Evolutionary conservation across 2,888 invertebrate species (phyloP), one percentile per base, ranked within the genome.

Genomic region (Melangyna quadrimaculata): DNA sequence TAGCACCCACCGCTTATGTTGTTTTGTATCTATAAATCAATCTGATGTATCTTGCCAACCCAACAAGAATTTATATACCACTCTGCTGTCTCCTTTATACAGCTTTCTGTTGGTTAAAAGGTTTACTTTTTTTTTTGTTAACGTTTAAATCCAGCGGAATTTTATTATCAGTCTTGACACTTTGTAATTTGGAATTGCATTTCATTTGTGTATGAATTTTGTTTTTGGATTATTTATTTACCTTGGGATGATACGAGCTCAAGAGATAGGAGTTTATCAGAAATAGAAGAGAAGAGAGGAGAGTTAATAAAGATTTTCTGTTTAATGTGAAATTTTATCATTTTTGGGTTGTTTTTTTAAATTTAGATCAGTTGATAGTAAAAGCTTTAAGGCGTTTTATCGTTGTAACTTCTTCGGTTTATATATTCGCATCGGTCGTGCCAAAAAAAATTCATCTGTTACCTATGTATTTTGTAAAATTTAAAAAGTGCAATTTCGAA

Each of bases 321-420:
- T 74, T 32, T 55, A 29, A 8, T 19, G 55, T 40, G 22, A 19
- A 24, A 55, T 40, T 22, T 24, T 61, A 61, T 37, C 61, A 10
- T 55, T 40, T 61, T 59, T 27, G n/a, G 1, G n/a, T 10, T n/a
- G n/a, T 35, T 35, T 57, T n/a, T 69, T 29, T 63, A 59, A 57
- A 32, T 75, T 59, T 10, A 37, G 57, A 14, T 51, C 81, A 81
- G 81, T 81, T 72, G 32, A 17, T 12, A 65, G 27, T 9, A 51
- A 53, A 71, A 57, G 12, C 43, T 29, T 57, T 48, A 48, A 32
- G 71, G 29, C 55, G 53, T 29, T 43, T 51, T 51, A 81, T 53
- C 77, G 57, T 32, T 55, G 17, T 29, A 10, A 17, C 3, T 17
- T 55, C 3, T 17, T 55, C 12, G 10, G 29, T 55, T 53, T 27